Conservation (phyloP, 2,888 invertebrate species). For the Clusia tigrina region DNA sequence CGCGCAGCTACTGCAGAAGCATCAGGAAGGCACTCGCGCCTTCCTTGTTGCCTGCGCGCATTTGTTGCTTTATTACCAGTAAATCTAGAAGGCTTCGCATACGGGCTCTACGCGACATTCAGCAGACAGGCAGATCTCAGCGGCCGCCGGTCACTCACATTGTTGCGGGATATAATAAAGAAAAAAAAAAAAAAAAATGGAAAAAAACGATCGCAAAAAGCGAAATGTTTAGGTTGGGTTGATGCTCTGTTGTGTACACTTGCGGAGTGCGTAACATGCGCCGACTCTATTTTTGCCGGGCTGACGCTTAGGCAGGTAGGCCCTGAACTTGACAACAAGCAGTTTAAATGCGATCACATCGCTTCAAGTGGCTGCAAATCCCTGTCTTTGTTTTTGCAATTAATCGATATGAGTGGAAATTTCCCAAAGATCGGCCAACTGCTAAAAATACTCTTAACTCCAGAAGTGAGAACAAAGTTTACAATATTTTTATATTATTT, state of each 20-base stretch:
- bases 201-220: neutral
- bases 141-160: neutral
- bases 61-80: constrained; percentile 5
- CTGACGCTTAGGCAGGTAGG: constrained; percentile 8
- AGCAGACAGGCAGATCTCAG: neutral
- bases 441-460: no score
- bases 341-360: neutral
- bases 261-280: no score
- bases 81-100: constrained; percentile 1
- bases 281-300: neutral
- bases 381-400: no score
- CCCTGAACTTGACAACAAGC: constrained; percentile 23
- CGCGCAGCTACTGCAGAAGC: neutral
- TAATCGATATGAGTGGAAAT: no score
- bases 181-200: neutral
- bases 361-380: no score
- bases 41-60: neutral
- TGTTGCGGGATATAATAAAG: neutral
- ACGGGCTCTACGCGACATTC: neutral
- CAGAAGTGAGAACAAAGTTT: no score
- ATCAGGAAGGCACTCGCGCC: neutral
- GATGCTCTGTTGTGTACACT: neutral
- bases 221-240: constrained; percentile 5
- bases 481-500: constrained; percentile 5
- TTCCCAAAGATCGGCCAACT: no score